Percentiles rank a stretch among this genome's conserved stretches.
Conservation (phyloP, 2,888 invertebrate species). For the Limnephilus marmoratus region DNA sequence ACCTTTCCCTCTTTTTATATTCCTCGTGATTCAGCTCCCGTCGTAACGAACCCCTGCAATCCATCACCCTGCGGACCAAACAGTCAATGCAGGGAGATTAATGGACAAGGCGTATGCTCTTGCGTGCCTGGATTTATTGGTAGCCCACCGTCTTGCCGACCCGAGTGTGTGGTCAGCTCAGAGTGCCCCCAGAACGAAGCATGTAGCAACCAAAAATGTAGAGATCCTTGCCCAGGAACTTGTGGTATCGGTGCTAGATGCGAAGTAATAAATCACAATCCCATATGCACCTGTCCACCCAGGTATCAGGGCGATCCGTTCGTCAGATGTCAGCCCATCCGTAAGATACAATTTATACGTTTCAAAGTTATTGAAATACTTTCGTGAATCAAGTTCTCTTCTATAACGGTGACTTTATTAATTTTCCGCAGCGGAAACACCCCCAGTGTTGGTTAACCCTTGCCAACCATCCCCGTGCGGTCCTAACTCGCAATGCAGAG, state of each 20-base stretch:
- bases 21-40: constrained; percentile 67
- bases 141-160: constrained; percentile 84
- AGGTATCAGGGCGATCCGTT: constrained; percentile 85
- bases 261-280: constrained; percentile 85
- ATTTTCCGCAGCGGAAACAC: too few species aligned
- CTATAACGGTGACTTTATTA: too few species aligned
- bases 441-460: too few species aligned
- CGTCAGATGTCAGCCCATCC: constrained; percentile 77
- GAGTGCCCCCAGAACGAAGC: constrained; percentile 85
- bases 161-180: constrained; percentile 85
- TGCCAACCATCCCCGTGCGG: too few species aligned
- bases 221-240: constrained; percentile 87
- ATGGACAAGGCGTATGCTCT: constrained; percentile 84
- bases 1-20: not conserved
- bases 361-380: constrained; percentile 3
- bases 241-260: constrained; percentile 86
- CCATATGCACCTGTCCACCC: constrained; percentile 83
- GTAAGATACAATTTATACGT: constrained; percentile 69
- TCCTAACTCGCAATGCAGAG: too few species aligned
- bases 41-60: constrained; percentile 73
- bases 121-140: constrained; percentile 84
- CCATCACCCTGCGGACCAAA: constrained; percentile 85
- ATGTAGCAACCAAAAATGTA: constrained; percentile 86
- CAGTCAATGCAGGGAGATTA: constrained; percentile 82
- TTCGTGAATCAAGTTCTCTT: too few species aligned